Evolutionary conservation across 2,113 vertebrate genomes (phyloP).

Genomic region (Plectropomus leopardus): DNA sequence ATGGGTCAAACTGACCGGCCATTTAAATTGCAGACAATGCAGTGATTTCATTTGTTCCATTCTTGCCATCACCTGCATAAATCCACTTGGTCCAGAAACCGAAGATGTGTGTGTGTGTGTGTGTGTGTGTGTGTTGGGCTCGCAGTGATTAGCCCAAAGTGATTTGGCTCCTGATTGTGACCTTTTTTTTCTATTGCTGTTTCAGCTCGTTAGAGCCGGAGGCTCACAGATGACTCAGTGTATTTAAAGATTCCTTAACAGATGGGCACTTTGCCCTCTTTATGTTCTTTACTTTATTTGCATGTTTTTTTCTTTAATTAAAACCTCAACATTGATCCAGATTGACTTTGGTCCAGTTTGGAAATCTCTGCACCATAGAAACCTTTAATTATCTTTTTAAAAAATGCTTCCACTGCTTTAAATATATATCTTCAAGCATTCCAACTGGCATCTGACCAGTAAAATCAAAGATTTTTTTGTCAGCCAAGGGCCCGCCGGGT

Average conservation of each 20-base stretch:
- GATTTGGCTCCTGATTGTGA: not conserved
- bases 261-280: not conserved
- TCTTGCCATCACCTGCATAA: too few species aligned
- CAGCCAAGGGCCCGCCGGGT: not conserved
- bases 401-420: not conserved
- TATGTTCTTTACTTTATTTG: not conserved
- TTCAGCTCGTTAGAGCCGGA: slow-evolving; percentile 27
- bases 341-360: not conserved
- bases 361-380: not conserved
- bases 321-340: slow-evolving; percentile 1
- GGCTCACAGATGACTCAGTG: not conserved
- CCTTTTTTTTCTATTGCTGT: not conserved
- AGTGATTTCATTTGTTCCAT: too few species aligned
- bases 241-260: not conserved
- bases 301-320: not conserved
- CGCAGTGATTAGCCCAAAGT: not conserved
- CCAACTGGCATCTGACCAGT: not conserved
- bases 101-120: not conserved
- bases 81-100: too few species aligned
- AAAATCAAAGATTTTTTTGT: not conserved
- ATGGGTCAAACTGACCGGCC: too few species aligned
- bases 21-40: too few species aligned
- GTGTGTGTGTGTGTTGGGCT: not conserved
- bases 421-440: not conserved
- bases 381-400: not conserved